Evolutionary conservation across 2,113 vertebrate species (phyloP), one percentile per base, ranked within the genome.

Genomic region (Sinocyclocheilus anshuiensis): DNA sequence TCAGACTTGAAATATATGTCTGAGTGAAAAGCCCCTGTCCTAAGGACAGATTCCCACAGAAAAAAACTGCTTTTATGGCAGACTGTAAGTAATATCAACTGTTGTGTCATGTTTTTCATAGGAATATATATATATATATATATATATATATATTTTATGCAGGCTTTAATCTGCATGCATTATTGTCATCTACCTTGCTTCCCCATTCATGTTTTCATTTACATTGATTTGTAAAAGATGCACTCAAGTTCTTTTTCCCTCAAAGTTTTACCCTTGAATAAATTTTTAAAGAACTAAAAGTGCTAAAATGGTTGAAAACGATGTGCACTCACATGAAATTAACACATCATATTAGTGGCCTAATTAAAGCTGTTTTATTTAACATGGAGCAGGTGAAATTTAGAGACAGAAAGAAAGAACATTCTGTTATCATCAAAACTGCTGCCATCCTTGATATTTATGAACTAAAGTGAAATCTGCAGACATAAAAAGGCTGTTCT

Each of bases 1-100:
- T 50, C 18, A 82, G 80, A 33, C 26, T 29, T 53, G 80, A 82
- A 71, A 69, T 71, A 36, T 11, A 29, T 9, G 42, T 82, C 9
- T 33, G 24, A 69, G 16, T 53, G 45, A n/a, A 82, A 82, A 33
- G 18, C 48, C 20, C 63, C 61, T 10, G n/a, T 29, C 12, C 39
- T 71, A 33, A 22, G 26, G 77, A n/a, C 10, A 71, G 16, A 50
- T 50, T 29, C 26, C 18, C n/a, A 16, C 6, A 48, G 6, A 9
- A 20, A 33, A n/a, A 18, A 16, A 3, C 8, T 2, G 6, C 13
- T 26, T 63, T 81, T 45, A 29, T 81, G 22, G 36, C 57, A 15
- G 29, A 81, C 36, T 76, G 72, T 15, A 26, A 42, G n/a, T 65
- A 48, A 50, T 50, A 50, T 50, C 48, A 48, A 48, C 48, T 48